phyloP scores from a whole-genome alignment of 2,113 vertebrate genomes.

The Eurystomus gularis region DNA sequence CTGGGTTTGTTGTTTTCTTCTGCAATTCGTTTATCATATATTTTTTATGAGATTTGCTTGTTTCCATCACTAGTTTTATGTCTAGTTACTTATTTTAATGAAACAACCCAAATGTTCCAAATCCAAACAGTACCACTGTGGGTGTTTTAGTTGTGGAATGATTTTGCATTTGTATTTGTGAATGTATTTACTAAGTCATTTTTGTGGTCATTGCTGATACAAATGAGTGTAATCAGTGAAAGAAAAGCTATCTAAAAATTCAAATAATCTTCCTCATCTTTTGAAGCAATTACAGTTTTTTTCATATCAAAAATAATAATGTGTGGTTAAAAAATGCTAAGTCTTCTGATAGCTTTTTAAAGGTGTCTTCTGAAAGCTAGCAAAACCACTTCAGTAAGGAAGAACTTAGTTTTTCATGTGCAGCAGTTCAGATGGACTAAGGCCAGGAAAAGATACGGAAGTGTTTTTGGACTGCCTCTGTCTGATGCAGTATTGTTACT shows the following conservation, averaged over 20 bases:
- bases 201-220: background rate
- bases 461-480: background rate
- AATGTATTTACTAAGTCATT: background rate
- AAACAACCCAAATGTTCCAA: background rate
- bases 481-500: background rate
- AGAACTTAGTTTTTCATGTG: background rate
- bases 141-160: background rate
- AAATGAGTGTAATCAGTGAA: background rate
- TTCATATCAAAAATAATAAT: background rate
- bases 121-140: background rate
- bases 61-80: background rate
- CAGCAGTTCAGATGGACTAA: background rate
- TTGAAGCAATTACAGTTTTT: background rate
- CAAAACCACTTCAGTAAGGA: background rate
- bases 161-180: background rate
- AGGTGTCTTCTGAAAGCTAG: background rate
- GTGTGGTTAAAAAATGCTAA: background rate
- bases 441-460: background rate
- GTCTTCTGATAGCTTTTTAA: background rate
- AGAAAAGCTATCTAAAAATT: background rate
- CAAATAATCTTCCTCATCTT: background rate
- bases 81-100: background rate
- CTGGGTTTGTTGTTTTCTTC: background rate
- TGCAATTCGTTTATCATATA: background rate
- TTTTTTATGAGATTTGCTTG: background rate